Evolutionary conservation across 2,888 invertebrate species (phyloP), one percentile per base, ranked within the genome.

Genomic region (Eulithis prunata): DNA sequence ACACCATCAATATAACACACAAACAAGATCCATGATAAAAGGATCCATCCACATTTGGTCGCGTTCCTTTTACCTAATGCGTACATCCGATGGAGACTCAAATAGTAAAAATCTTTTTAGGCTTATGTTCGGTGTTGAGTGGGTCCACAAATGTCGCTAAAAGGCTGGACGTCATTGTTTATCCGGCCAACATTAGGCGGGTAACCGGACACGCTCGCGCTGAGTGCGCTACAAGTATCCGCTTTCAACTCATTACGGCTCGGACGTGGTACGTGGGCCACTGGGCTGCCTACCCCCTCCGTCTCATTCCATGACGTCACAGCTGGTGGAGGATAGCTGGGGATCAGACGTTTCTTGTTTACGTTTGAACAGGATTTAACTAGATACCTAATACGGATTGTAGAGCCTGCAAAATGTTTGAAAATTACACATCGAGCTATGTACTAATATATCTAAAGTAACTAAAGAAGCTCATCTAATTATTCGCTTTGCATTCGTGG

Each of bases 151-250:
- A 91, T 91, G 92, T 92, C 92, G 89, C 92, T 93, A 93, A 93
- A 93, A 93, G 92, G 91, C 92, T 91, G 91, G 89, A 89, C 91
- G 91, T 91, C 92, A 91, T 93, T 93, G 92, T 93, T 93, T 93
- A 93, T 92, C 92, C 92, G 91, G 90, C 86, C 86, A 88, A 90
- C 92, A 93, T 93, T 92, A 93, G 91, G 91, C 91, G 90, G 89
- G 92, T 91, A 93, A 93, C 92, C 91, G 92, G 92, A 93, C 92
- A 93, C 92, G 92, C 89, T 86, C 91, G 88, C 84, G 83, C 89
- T 92, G 92, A 93, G 92, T 92, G 92, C 91, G 91, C 90, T 93
- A 93, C 92, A 93, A 92, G 92, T 93, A 93, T 93, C 92, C 91
- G 92, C 92, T 93, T 93, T 93, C 92, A 93, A 93, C 92, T 93